These are phyloP conservation scores for Pantherophis guttatus DNA, from an alignment of 2,113 vertebrate genomes.

Conservation along the genomic window DNA sequence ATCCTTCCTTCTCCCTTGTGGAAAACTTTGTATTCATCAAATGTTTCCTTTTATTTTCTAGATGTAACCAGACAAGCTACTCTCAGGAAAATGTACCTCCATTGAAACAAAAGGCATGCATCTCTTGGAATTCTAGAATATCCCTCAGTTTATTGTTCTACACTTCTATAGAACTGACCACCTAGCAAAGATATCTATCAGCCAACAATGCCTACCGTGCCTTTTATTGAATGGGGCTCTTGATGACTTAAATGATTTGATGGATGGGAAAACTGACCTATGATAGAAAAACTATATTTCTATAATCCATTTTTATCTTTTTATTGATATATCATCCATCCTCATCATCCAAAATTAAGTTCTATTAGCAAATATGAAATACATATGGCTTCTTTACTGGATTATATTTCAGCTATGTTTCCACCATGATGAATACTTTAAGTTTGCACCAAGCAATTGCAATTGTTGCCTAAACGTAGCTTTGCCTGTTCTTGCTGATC, in stretches of 20 bases:
- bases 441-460: background rate
- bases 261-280: slow-evolving; percentile 38
- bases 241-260: background rate
- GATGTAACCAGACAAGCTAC: slow-evolving; percentile 29
- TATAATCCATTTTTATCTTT: background rate
- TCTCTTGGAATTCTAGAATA: slow-evolving; percentile 12
- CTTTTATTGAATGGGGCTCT: background rate
- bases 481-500: background rate
- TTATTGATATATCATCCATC: background rate
- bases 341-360: background rate
- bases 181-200: background rate
- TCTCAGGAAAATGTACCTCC: slow-evolving; percentile 32
- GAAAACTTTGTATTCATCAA: background rate
- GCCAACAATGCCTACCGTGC: background rate
- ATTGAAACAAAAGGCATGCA: slow-evolving; percentile 45
- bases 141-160: background rate
- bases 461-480: background rate
- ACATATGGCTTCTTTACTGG: background rate
- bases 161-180: background rate
- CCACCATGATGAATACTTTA: background rate
- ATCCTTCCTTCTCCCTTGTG: background rate
- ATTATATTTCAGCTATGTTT: background rate
- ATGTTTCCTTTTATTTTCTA: slow-evolving; percentile 46
- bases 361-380: slow-evolving; percentile 5
- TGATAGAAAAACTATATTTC: background rate